Conservation (phyloP, 1,140 invertebrate species). For the Dolichoris vasculosae region DNA sequence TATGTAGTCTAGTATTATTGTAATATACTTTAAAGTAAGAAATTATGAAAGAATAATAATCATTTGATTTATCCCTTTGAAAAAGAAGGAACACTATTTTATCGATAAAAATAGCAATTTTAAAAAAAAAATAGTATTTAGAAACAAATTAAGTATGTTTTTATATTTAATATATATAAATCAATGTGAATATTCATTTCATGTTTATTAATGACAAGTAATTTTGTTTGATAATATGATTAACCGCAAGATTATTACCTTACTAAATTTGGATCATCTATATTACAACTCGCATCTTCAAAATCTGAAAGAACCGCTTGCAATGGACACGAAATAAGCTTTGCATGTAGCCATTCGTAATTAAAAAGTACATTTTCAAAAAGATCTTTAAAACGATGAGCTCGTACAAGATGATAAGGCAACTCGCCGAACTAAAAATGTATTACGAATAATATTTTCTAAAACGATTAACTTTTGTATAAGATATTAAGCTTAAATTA, state of each 20-base stretch:
- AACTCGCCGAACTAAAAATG: constrained; percentile 89
- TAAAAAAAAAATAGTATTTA: too few species aligned
- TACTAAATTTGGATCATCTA: constrained; percentile 88
- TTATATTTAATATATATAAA: too few species aligned
- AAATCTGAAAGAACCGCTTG: constrained; percentile 96
- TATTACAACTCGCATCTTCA: constrained; percentile 92
- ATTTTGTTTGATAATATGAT: not conserved
- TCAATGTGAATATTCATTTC: not conserved
- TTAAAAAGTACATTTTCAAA: constrained; percentile 97
- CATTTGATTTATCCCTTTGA: too few species aligned
- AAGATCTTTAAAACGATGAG: constrained; percentile 92
- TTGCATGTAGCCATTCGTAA: constrained; percentile 98
- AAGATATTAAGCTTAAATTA: not conserved
- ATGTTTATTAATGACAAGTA: not conserved
- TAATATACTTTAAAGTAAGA: too few species aligned
- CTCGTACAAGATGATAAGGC: constrained; percentile 94
- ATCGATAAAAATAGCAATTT: too few species aligned
- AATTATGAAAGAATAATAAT: too few species aligned
- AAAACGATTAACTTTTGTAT: constrained; percentile 6
- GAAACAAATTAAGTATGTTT: too few species aligned
- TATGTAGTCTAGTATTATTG: too few species aligned
- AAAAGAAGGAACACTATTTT: too few species aligned
- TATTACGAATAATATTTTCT: not conserved
- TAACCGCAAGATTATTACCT: constrained; percentile 74
- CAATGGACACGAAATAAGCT: constrained; percentile 94